These are phyloP conservation scores for Amphipoea oculea DNA, from an alignment of 2,888 invertebrate genomes.

Conservation along the genomic window DNA sequence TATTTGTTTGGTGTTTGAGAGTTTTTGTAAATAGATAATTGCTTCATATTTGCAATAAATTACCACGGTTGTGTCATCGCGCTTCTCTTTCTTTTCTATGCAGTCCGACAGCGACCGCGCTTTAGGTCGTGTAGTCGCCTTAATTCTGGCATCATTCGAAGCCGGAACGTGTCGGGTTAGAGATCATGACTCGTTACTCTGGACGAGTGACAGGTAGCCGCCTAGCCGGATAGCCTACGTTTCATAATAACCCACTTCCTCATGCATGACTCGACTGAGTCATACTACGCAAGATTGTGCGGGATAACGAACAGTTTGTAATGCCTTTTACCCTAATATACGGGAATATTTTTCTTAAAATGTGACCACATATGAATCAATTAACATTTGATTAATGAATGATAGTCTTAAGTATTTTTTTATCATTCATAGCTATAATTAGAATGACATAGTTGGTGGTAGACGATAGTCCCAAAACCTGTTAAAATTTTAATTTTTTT, in stretches of 20 bases:
- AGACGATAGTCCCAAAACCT: background rate
- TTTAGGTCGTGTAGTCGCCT: too few relatives aligned
- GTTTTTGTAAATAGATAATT: too few relatives aligned
- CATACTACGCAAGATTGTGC: conserved; percentile 28
- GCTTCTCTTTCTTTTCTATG: too few relatives aligned
- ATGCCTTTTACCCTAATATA: conserved; percentile 13
- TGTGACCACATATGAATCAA: background rate
- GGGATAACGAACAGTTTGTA: conserved; percentile 12
- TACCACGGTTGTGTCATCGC: too few relatives aligned
- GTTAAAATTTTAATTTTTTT: background rate
- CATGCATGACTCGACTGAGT: conserved; percentile 45
- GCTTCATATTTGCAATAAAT: too few relatives aligned
- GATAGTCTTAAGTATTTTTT: too few relatives aligned
- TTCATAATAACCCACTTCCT: conserved; percentile 54
- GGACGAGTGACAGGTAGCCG: conserved; percentile 36
- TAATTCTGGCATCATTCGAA: conserved; percentile 17
- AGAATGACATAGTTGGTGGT: background rate
- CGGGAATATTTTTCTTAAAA: background rate
- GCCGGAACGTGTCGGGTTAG: conserved; percentile 28
- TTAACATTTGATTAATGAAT: background rate
- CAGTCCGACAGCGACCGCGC: too few relatives aligned
- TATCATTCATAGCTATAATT: background rate
- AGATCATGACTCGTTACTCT: conserved; percentile 32
- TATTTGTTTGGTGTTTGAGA: too few relatives aligned
- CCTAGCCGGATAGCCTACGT: conserved; percentile 26